Percentiles rank a stretch among this genome's conserved stretches.
Conservation (phyloP, 2,113 vertebrate genomes). For the Xerus inauris region DNA sequence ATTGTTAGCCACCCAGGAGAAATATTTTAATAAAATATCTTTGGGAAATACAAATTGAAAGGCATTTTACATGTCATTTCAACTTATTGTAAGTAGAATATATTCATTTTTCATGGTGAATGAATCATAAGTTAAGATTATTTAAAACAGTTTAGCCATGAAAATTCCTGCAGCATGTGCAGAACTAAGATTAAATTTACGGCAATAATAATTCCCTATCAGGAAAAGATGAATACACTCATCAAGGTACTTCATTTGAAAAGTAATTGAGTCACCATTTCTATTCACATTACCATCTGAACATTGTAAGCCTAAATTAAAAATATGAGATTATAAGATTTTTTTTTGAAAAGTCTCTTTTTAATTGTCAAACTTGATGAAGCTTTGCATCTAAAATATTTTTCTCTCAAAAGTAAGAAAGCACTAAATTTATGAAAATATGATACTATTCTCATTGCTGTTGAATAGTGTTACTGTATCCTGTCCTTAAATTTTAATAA, state of each 20-base stretch:
- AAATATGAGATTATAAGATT: conserved; percentile 33
- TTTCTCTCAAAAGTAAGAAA: conserved; percentile 48
- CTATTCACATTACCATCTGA: conserved; percentile 45
- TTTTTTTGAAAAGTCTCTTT: conserved; percentile 9
- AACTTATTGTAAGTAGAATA: background rate
- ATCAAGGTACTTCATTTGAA: conserved; percentile 53
- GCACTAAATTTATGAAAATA: background rate
- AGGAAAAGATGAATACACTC: conserved; percentile 65
- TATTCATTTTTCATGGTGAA: conserved; percentile 61
- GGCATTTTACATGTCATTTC: conserved; percentile 12
- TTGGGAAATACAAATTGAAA: conserved; percentile 57
- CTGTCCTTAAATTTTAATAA: background rate
- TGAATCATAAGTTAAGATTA: conserved; percentile 59
- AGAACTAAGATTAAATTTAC: conserved; percentile 68
- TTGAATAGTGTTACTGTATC: background rate
- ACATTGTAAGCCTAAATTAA: conserved; percentile 60
- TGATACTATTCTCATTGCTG: background rate
- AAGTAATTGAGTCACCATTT: conserved; percentile 49
- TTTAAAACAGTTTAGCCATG: conserved; percentile 66
- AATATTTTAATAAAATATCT: conserved; percentile 49
- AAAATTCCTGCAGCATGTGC: conserved; percentile 57
- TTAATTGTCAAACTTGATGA: conserved; percentile 46
- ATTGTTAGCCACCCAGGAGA: background rate
- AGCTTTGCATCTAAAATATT: conserved; percentile 17
- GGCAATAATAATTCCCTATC: conserved; percentile 62